Conservation (phyloP, 1,140 invertebrate species). For the Manduca sexta region DNA sequence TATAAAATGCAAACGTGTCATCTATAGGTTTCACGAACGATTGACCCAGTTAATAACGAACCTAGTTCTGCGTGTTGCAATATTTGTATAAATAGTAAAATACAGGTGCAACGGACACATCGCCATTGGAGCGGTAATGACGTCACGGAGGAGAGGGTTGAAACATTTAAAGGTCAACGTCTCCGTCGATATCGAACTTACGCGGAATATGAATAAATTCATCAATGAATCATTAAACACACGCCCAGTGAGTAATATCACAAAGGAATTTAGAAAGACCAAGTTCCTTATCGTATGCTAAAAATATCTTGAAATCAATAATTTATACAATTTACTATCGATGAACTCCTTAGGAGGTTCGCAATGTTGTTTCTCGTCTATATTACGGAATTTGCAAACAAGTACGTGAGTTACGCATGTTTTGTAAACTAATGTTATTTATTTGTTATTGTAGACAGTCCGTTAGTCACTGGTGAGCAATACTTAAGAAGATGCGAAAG, state of each 20-base stretch:
- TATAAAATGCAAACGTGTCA: not conserved
- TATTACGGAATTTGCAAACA: too few relatives aligned
- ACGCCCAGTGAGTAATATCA: too few relatives aligned
- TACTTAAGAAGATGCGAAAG: conserved; percentile 77
- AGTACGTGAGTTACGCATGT: too few relatives aligned
- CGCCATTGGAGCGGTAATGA: conserved; percentile 24
- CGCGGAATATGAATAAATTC: too few relatives aligned
- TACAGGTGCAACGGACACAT: conserved; percentile 16
- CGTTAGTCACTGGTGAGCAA: conserved; percentile 52
- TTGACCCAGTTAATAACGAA: conserved; percentile 6
- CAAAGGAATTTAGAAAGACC: too few relatives aligned
- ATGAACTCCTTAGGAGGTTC: too few relatives aligned
- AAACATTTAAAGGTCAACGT: conserved; percentile 15
- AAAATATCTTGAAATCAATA: not conserved
- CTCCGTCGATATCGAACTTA: not conserved
- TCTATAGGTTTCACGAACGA: not conserved
- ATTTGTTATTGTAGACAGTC: conserved; percentile 45
- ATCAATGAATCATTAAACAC: too few relatives aligned
- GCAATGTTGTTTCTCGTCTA: too few relatives aligned
- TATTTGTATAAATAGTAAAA: conserved; percentile 12
- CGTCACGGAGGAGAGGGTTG: conserved; percentile 27
- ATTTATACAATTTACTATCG: too few relatives aligned
- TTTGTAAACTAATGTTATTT: too few relatives aligned
- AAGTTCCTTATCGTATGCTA: too few relatives aligned
- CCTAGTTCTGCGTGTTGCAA: conserved; percentile 7